Base-by-base conservation (phyloP, 2,113 vertebrate species). In the Alexandromys fortis region DNA sequence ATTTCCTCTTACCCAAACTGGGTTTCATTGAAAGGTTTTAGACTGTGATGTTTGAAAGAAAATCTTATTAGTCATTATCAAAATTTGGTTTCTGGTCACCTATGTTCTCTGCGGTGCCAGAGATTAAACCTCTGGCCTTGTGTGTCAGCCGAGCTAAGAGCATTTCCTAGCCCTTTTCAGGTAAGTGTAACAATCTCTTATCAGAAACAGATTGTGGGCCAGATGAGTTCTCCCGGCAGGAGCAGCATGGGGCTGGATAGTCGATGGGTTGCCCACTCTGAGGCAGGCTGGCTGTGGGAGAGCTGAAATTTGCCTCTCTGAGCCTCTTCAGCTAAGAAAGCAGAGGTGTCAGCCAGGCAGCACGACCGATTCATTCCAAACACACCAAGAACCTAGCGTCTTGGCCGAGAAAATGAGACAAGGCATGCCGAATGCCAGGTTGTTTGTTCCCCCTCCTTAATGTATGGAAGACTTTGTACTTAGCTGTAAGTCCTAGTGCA, bases 11-110 rank as follows among this genome's bases (percentile, higher is more conserved):
- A 52, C 42, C 58, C 22, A 13, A 83, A 21, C 42, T 85, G 45
- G 45, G 35, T 93, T 92, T 89, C 28, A 83, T 17, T n/a, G n/a
- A 78, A 75, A 86, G 45, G 33, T 63, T 96, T 93, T 67, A 83
- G 49, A 89, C n/a, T 9, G 28, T 35, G 26, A 7, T 16, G 4
- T 86, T 26, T 73, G 58, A 76, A 81, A 28, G 47, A 94, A 93
- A 91, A 38, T 7, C 5, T 38, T 83, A 81, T 47, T 24, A n/a
- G 17, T 90, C 21, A n/a, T 58, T 70, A 75, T 87, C n/a, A 68
- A 21, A 89, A 55, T 9, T 38, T 78, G 24, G 22, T 24, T 77
- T 90, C 76, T 47, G 35, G 24, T 68, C 68, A 47, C 7, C 0
- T 7, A 33, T 67, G 45, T n/a, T 73, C n/a, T 73, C 35, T 89